phyloP scores from a whole-genome alignment of 2,113 vertebrate species.

The Bos indicus region DNA sequence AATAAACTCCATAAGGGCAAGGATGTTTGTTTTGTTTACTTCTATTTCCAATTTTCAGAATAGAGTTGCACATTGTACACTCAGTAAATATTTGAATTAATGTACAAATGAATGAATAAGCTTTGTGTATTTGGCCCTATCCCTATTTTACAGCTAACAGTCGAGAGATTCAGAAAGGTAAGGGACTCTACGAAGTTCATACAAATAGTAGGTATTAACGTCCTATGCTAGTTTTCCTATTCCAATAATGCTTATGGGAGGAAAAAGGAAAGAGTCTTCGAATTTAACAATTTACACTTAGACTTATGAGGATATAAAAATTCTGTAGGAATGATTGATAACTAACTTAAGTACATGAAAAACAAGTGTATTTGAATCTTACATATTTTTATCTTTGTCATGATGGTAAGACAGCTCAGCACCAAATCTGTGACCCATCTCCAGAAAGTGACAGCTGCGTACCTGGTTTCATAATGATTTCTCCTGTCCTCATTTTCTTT shows the following conservation, averaged over 20 bases:
- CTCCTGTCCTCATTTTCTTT: neutral
- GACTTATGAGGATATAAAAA: neutral
- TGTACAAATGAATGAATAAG: neutral
- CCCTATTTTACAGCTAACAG: neutral
- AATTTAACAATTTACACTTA: neutral
- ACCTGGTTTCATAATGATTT: neutral
- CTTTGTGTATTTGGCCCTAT: neutral
- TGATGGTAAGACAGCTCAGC: neutral
- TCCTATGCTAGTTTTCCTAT: neutral
- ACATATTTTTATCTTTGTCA: neutral
- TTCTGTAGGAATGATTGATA: neutral
- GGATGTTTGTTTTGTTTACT: neutral
- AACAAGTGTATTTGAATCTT: neutral
- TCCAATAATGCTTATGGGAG: neutral
- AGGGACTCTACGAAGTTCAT: neutral
- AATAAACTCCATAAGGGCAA: neutral
- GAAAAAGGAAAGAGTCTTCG: slow-evolving; percentile 6
- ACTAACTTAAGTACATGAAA: neutral
- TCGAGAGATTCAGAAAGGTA: neutral
- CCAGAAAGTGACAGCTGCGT: neutral
- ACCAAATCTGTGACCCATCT: neutral
- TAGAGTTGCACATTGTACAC: neutral
- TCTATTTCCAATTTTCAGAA: neutral
- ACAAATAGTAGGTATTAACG: neutral
- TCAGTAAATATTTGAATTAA: neutral